These are phyloP conservation scores for Coregonus clupeaformis DNA, from an alignment of 2,113 vertebrate species.

Conservation along the genomic window DNA sequence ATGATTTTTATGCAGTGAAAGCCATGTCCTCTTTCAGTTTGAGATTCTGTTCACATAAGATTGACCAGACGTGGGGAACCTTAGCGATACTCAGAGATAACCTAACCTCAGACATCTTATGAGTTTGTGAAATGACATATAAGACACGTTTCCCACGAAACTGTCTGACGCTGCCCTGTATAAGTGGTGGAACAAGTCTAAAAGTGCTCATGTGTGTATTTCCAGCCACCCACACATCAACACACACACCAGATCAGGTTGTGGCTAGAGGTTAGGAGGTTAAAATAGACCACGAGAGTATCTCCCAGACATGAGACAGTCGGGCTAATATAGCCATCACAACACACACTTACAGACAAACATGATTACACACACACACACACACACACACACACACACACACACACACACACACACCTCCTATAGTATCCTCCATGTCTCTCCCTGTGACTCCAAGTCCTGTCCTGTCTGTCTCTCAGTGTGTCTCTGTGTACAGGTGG, in stretches of 20 bases:
- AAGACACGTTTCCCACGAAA: not conserved
- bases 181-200: conserved; percentile 1
- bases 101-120: not conserved
- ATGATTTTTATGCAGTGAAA: not conserved
- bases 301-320: not conserved
- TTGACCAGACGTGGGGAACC: not conserved
- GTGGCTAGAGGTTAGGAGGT: not conserved
- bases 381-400: too few species aligned
- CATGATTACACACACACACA: too few species aligned
- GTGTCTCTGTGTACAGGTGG: too few species aligned
- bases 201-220: not conserved
- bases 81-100: not conserved
- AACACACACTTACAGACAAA: not conserved
- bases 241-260: conserved; percentile 1
- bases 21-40: not conserved
- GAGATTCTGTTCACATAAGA: not conserved
- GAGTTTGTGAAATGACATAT: not conserved
- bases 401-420: conserved; percentile 2
- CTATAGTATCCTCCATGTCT: not conserved
- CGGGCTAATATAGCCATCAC: not conserved
- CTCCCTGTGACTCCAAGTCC: not conserved
- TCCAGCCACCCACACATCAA: not conserved
- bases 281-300: not conserved
- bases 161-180: not conserved
- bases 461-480: not conserved